Evolutionary conservation across 2,888 invertebrate species (phyloP).

Genomic region (Dendrolimus pini): DNA sequence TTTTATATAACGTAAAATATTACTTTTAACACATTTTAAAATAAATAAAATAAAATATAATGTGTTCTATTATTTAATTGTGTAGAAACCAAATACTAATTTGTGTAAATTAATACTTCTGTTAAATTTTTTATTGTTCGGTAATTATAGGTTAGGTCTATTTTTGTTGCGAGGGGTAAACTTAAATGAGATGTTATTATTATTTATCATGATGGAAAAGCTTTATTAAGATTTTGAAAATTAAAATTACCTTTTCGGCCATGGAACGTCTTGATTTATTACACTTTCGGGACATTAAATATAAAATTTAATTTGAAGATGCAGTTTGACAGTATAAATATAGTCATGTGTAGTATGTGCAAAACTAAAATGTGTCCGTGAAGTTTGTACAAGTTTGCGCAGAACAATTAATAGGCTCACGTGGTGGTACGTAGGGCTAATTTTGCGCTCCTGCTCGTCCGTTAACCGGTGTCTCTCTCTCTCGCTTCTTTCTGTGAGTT

Average conservation of each 20-base stretch:
- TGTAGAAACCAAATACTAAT: slow-evolving; percentile 67
- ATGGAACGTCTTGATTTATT: background rate
- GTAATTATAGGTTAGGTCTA: slow-evolving; percentile 11
- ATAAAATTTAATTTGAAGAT: too few relatives aligned
- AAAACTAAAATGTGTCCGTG: too few relatives aligned
- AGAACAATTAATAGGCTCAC: too few relatives aligned
- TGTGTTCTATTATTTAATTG: slow-evolving; percentile 12
- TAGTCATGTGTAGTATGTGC: too few relatives aligned
- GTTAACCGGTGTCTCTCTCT: too few relatives aligned
- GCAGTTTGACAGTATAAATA: too few relatives aligned
- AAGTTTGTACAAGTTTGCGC: too few relatives aligned
- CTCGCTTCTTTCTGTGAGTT: too few relatives aligned
- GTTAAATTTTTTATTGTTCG: slow-evolving; percentile 31
- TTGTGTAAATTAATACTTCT: slow-evolving; percentile 37
- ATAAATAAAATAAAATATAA: background rate
- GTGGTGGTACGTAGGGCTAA: too few relatives aligned
- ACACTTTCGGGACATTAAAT: background rate
- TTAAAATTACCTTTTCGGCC: background rate
- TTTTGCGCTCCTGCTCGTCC: too few relatives aligned
- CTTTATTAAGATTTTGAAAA: background rate
- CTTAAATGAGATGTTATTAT: background rate
- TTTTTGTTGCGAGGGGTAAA: slow-evolving; percentile 4
- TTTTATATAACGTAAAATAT: too few relatives aligned
- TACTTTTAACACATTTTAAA: too few relatives aligned
- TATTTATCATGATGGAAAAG: slow-evolving; percentile 1